Evolutionary conservation across 2,888 invertebrate genomes (phyloP).

Genomic region (Brachycybe producta): DNA sequence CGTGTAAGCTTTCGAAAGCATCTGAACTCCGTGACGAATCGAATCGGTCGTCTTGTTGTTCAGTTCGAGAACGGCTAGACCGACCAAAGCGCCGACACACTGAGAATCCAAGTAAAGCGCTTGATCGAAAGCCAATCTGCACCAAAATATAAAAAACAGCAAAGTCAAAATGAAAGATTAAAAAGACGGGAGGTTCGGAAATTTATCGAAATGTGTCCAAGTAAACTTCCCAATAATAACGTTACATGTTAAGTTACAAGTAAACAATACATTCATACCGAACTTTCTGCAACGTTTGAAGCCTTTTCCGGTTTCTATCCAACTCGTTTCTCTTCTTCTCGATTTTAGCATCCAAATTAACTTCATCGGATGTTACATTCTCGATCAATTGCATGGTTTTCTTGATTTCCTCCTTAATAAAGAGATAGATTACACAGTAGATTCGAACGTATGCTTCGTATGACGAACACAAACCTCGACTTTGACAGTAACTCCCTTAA

Average conservation of each 20-base stretch:
- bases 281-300: slow-evolving; percentile 87
- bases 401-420: slow-evolving; percentile 48
- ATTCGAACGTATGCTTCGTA: no score
- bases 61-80: slow-evolving; percentile 82
- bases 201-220: no score
- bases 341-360: slow-evolving; percentile 77
- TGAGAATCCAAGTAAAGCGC: slow-evolving; percentile 81
- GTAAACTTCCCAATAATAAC: no score
- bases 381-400: slow-evolving; percentile 57
- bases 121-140: slow-evolving; percentile 88
- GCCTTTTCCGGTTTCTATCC: slow-evolving; percentile 79
- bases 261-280: no score
- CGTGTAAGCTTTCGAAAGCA: slow-evolving; percentile 90
- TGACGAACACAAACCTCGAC: slow-evolving; percentile 38
- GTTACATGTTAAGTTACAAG: no score
- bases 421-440: no score
- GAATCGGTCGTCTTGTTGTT: slow-evolving; percentile 86
- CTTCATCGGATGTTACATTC: slow-evolving; percentile 74
- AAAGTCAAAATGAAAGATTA: no score
- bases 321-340: slow-evolving; percentile 80
- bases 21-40: slow-evolving; percentile 85
- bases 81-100: slow-evolving; percentile 93
- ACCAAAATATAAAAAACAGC: no score
- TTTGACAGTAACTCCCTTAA: slow-evolving; percentile 59
- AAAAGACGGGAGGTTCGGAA: no score